A percentile compares a stretch with the other conserved stretches of the same genome.
These are phyloP conservation scores for Cassiopea xamachana DNA, from an alignment of 30 jellyfish, hydroid and myxozoan species.

Conservation along the genomic window DNA sequence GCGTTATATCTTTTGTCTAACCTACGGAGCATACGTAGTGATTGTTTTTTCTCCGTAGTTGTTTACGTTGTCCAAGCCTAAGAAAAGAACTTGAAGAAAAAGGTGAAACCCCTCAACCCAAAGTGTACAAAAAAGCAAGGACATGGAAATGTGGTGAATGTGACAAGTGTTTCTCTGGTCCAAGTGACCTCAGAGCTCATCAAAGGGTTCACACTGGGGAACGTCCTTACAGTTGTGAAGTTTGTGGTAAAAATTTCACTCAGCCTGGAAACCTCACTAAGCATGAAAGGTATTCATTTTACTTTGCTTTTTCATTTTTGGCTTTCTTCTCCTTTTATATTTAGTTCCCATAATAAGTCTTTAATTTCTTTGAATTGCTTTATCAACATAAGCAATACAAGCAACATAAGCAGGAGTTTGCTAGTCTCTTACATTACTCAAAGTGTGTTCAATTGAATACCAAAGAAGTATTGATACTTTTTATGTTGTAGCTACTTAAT, in stretches of 20 bases:
- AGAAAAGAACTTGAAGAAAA: constrained; percentile 40
- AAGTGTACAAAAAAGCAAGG: constrained; percentile 18
- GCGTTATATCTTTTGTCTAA: no score
- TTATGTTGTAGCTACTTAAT: no score
- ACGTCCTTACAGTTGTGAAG: constrained; percentile 55
- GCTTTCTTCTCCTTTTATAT: not conserved
- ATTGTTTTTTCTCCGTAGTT: not conserved
- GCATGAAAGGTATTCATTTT: constrained; percentile 47
- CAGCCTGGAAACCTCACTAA: constrained; percentile 78
- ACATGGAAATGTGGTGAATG: constrained; percentile 74
- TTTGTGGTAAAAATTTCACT: constrained; percentile 66
- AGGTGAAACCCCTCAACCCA: constrained; percentile 46
- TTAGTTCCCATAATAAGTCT: no score
- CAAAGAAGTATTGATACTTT: no score
- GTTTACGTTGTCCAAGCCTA: constrained; percentile 59
- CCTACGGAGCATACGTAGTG: no score
- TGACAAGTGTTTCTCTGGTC: constrained; percentile 70
- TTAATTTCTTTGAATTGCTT: no score
- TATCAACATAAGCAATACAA: no score
- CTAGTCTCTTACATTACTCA: no score
- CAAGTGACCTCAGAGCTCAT: constrained; percentile 75
- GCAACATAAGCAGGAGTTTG: no score
- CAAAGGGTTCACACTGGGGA: constrained; percentile 78
- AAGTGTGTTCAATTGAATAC: no score
- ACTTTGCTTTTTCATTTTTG: not conserved